Evolutionary conservation across 2,888 invertebrate genomes (phyloP), one percentile per base, ranked within the genome.

Genomic region (Dorcus parallelipipedus): DNA sequence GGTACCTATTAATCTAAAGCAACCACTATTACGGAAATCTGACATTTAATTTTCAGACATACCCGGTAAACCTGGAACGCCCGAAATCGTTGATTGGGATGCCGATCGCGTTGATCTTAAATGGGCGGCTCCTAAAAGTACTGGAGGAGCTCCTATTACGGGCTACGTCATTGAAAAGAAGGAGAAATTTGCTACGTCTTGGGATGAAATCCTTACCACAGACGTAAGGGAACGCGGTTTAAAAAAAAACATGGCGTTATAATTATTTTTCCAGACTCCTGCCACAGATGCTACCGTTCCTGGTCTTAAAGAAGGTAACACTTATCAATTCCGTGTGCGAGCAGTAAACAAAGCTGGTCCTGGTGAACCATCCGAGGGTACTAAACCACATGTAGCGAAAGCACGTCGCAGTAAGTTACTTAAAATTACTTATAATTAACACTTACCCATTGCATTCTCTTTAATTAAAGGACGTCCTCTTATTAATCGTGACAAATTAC

Each of bases 311-410:
- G 94, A 95, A 80, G 95, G 95, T 64, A 92, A 94, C 72, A 88
- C 90, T 9, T 97, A 97, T 79, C 96, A 97, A 80, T 97, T 97
- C 84, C 84, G 97, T n/a, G 92, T 97, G 0, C 84, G 90, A 5
- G 96, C 97, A 39, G 88, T 95, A 14, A 97, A 97, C 80, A 96
- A 96, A 78, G 97, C 95, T 6, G 97, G 97, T 1, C 89, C 90
- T 1, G 91, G 94, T 39, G 95, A 95, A 69, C 93, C 96, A 1
- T 92, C 93, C 54, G 95, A 95, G 62, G 84, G 93, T 3, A 93
- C 95, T 0, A 88, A 91, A 66, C 92, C 90, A 60, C 94, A 95
- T 67, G 80, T 91, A 49, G 92, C 93, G 26, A 95, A 95, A 80
- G 91, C 93, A 23, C 84, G 92, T 75, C 90, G 89, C 83, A 79